Conservation (phyloP, 1,140 invertebrate genomes). For the Zaprionus capensis region DNA sequence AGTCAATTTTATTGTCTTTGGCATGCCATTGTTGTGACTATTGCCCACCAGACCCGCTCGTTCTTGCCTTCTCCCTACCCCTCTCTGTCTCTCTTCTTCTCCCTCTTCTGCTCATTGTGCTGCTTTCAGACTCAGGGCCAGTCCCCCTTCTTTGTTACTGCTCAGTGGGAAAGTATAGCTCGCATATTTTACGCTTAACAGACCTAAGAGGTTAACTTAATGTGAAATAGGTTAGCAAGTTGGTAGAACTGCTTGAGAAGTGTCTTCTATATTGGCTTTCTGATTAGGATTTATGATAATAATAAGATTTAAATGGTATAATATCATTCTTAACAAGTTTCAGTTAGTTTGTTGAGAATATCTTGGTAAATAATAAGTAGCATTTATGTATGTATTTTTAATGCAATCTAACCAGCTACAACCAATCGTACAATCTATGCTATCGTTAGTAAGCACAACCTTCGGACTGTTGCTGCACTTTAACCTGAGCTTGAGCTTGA, state of each 20-base stretch:
- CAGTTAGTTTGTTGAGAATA: too few relatives aligned
- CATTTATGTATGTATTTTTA: too few relatives aligned
- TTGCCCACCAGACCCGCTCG: slow-evolving; percentile 7
- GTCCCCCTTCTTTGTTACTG: neutral
- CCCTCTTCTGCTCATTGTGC: neutral
- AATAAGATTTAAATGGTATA: too few relatives aligned
- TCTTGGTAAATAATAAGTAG: too few relatives aligned
- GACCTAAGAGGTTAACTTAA: neutral
- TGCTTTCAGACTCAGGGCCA: slow-evolving; percentile 2
- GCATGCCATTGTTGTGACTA: slow-evolving; percentile 48
- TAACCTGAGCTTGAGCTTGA: slow-evolving; percentile 15
- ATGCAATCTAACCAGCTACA: neutral
- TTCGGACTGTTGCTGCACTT: neutral
- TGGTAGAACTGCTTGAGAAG: neutral
- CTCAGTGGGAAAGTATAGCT: neutral
- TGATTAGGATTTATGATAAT: too few relatives aligned
- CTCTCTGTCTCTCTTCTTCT: neutral
- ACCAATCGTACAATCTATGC: neutral
- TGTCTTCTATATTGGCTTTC: too few relatives aligned
- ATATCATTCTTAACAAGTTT: too few relatives aligned
- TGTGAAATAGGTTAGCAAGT: slow-evolving; percentile 3
- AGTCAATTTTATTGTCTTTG: slow-evolving; percentile 59
- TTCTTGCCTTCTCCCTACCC: neutral
- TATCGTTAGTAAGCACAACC: neutral
- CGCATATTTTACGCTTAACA: slow-evolving; percentile 1